A percentile compares a stretch with the other conserved stretches of the same genome.
phyloP scores from a whole-genome alignment of 2,888 invertebrate genomes.

The Drosophila flavopinicola region DNA sequence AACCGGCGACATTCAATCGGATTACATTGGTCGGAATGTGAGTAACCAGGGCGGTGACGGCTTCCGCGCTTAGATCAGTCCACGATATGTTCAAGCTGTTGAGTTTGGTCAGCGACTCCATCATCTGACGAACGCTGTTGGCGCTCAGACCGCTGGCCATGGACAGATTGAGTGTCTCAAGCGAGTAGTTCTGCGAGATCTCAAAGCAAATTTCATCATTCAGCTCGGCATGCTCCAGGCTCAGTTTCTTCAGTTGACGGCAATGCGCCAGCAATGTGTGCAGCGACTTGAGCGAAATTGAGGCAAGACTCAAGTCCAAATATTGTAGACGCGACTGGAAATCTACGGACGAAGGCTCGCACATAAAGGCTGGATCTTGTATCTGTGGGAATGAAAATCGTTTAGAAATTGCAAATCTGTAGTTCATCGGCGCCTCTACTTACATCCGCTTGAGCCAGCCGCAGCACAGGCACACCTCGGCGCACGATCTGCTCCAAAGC shows the following conservation, averaged over 20 bases:
- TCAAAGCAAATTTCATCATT: slow-evolving; percentile 88
- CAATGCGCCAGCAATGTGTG: slow-evolving; percentile 88
- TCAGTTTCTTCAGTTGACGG: slow-evolving; percentile 90
- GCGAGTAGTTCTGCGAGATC: slow-evolving; percentile 88
- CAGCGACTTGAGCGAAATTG: slow-evolving; percentile 87
- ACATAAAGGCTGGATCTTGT: slow-evolving; percentile 63
- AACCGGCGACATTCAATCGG: slow-evolving; percentile 93
- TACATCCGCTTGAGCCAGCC: slow-evolving; percentile 93
- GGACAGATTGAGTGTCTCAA: slow-evolving; percentile 93
- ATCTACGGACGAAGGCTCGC: slow-evolving; percentile 41
- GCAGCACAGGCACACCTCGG: slow-evolving; percentile 90
- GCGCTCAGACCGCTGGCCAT: slow-evolving; percentile 91
- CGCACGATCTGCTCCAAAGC: slow-evolving; percentile 90
- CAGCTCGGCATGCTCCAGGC: slow-evolving; percentile 91
- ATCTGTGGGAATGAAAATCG: slow-evolving; percentile 31
- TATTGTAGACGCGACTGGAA: slow-evolving; percentile 89
- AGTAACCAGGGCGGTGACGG: slow-evolving; percentile 87
- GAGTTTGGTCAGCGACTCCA: slow-evolving; percentile 85
- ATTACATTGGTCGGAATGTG: slow-evolving; percentile 88
- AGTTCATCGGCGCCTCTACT: slow-evolving; percentile 48
- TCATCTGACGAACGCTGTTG: slow-evolving; percentile 87
- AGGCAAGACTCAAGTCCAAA: slow-evolving; percentile 93
- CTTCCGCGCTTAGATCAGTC: slow-evolving; percentile 88
- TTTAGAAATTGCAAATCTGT: too few relatives aligned
- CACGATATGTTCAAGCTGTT: slow-evolving; percentile 92